Conservation (phyloP, 2,888 invertebrate genomes). For the Oscheius myriophilus region DNA sequence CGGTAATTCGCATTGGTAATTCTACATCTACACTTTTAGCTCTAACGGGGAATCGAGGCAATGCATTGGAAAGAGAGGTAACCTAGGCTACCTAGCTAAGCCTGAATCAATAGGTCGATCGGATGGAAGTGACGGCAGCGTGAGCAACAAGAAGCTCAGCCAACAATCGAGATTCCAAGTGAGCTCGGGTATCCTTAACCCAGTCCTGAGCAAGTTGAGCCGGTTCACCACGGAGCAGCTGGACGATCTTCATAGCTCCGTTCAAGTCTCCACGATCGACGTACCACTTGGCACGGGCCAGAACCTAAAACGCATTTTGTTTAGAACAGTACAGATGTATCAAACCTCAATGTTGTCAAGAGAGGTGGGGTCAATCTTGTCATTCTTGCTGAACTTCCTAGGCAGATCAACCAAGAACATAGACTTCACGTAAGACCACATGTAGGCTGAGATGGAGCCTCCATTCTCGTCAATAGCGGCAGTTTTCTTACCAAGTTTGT, state of each 20-base stretch:
- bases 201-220: conserved; percentile 85
- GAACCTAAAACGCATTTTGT: conserved; percentile 75
- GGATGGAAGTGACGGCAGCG: conserved; percentile 79
- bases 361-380: conserved; percentile 79
- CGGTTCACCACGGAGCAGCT: conserved; percentile 85
- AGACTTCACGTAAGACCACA: conserved; percentile 82
- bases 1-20: conserved; percentile 16
- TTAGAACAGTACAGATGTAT: not conserved
- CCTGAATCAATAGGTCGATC: conserved; percentile 62
- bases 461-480: conserved; percentile 87
- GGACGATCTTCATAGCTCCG: conserved; percentile 80
- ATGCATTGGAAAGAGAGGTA: not conserved
- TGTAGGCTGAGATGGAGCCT: conserved; percentile 74
- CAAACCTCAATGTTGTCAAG: conserved; percentile 56
- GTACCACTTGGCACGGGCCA: conserved; percentile 89
- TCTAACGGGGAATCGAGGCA: conserved; percentile 7
- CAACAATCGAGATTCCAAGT: conserved; percentile 74
- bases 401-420: conserved; percentile 77
- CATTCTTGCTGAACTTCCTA: conserved; percentile 79
- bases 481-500: conserved; percentile 80
- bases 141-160: conserved; percentile 88
- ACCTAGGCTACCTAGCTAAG: conserved; percentile 1
- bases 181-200: conserved; percentile 78
- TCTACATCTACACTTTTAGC: conserved; percentile 5
- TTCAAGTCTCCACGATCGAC: conserved; percentile 84